Evolutionary conservation across 2,113 vertebrate species (phyloP).

Genomic region (Cichladusa arquata): DNA sequence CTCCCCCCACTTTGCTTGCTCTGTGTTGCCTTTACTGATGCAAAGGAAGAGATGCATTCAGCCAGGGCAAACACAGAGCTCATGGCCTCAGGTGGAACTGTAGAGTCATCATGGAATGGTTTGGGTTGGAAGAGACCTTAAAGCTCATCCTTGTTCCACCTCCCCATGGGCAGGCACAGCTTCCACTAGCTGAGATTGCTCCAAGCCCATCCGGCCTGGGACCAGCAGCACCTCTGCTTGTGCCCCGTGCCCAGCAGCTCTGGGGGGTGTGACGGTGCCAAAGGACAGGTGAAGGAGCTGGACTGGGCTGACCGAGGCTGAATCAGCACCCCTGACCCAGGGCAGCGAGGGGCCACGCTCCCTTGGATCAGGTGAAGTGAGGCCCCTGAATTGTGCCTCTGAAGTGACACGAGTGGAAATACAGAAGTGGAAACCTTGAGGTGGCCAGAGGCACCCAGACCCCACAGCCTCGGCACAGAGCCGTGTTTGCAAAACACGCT

Average conservation of each 20-base stretch:
- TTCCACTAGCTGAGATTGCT: neutral
- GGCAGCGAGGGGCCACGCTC: accelerated
- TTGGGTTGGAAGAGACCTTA: no score
- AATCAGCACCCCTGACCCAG: neutral
- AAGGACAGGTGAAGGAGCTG: neutral
- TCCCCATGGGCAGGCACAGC: no score
- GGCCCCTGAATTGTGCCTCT: neutral
- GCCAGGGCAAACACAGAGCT: neutral
- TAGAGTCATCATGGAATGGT: neutral
- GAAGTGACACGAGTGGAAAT: neutral
- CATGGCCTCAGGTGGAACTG: neutral
- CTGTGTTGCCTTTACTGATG: neutral
- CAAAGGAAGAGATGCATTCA: neutral
- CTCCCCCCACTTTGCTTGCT: neutral
- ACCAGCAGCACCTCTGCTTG: neutral
- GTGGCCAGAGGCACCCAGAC: neutral
- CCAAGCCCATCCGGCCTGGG: neutral
- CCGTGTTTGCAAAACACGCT: neutral
- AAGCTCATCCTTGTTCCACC: no score
- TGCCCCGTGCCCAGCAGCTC: neutral
- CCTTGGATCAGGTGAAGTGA: neutral
- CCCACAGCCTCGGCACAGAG: neutral
- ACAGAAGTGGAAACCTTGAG: neutral
- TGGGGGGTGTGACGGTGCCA: neutral
- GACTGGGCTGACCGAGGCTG: neutral